Evolutionary conservation across 2,113 vertebrate genomes (phyloP).

Genomic region (Suncus etruscus): DNA sequence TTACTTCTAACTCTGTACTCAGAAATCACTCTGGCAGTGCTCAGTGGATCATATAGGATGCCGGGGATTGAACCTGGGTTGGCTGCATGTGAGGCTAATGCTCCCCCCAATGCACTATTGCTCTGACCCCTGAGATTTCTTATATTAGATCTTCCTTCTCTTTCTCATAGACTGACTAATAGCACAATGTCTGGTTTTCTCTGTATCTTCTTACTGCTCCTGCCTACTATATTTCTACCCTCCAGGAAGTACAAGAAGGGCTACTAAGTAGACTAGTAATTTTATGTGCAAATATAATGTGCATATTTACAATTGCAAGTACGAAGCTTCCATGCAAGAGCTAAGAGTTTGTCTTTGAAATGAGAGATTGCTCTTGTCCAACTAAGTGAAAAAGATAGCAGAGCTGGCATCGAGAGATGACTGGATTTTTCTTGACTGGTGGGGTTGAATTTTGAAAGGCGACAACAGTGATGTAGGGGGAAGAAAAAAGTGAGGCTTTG

Average conservation of each 20-base stretch:
- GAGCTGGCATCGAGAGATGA: neutral
- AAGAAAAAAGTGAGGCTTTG: accelerated
- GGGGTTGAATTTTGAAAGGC: neutral
- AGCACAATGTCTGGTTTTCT: conserved; percentile 36
- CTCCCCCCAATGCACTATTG: too few relatives aligned
- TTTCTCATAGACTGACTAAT: neutral
- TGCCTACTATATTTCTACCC: neutral
- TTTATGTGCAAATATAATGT: too few relatives aligned
- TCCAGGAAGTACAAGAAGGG: conserved; percentile 18
- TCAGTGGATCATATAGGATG: too few relatives aligned
- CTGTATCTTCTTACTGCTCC: conserved; percentile 7
- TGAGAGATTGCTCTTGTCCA: neutral
- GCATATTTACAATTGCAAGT: too few relatives aligned
- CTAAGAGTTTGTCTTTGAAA: neutral
- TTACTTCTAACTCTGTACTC: too few relatives aligned
- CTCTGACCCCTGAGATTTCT: neutral
- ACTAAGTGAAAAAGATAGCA: neutral
- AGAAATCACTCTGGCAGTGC: too few relatives aligned
- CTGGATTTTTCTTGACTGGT: conserved; percentile 43
- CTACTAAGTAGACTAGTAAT: neutral
- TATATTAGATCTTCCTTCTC: neutral
- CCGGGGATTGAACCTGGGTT: too few relatives aligned
- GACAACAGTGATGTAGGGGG: neutral
- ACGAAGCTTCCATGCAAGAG: neutral
- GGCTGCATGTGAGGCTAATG: too few relatives aligned